phyloP scores from a whole-genome alignment of 1,140 invertebrate species.

The Sweltsa coloradensis region DNA sequence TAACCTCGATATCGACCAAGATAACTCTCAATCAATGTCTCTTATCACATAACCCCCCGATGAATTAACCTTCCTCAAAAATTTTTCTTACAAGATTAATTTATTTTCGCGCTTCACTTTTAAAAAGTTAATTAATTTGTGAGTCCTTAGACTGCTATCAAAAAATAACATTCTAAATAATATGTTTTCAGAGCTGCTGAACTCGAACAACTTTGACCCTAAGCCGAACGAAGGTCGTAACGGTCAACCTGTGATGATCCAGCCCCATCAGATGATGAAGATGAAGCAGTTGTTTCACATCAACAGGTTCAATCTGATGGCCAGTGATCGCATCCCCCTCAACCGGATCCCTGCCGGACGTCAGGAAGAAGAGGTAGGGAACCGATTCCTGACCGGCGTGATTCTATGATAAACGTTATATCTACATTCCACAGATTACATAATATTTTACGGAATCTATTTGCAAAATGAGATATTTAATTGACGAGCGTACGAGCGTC shows the following conservation, averaged over 20 bases:
- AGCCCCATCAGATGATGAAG: conserved; percentile 54
- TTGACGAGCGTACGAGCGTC: too few relatives aligned
- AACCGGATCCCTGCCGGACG: conserved; percentile 84
- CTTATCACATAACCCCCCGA: too few relatives aligned
- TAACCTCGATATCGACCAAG: too few relatives aligned
- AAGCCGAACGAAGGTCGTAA: conserved; percentile 59
- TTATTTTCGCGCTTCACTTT: too few relatives aligned
- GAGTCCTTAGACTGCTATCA: neutral
- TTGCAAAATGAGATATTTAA: too few relatives aligned
- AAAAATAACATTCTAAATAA: neutral
- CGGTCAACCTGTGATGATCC: conserved; percentile 68
- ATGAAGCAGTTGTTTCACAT: conserved; percentile 74
- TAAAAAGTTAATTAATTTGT: neutral
- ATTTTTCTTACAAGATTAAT: too few relatives aligned
- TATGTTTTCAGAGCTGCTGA: conserved; percentile 56
- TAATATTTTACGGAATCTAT: too few relatives aligned
- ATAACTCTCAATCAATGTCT: too few relatives aligned
- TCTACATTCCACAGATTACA: too few relatives aligned
- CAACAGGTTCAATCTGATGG: conserved; percentile 83
- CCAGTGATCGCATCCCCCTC: conserved; percentile 82
- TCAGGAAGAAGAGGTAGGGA: conserved; percentile 55
- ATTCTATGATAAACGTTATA: neutral
- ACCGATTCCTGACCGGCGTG: neutral
- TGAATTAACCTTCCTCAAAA: too few relatives aligned
- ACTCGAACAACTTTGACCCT: conserved; percentile 70